Evolutionary conservation across 1,140 invertebrate genomes (phyloP).

Genomic region (Lasaia peninsularis): DNA sequence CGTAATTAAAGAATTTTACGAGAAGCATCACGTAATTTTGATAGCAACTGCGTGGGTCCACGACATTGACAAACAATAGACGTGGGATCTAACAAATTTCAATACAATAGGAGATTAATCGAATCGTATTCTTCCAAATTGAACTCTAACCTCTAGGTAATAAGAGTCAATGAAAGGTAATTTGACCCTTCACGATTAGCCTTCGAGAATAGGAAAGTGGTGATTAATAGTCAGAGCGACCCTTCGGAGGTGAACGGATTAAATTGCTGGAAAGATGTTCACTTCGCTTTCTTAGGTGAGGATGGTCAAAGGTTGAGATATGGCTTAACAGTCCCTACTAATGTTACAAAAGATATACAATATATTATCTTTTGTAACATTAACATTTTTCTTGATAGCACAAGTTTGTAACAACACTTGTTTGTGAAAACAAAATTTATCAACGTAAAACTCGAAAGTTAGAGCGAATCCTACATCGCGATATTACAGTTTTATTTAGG

Average conservation of each 20-base stretch:
- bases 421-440: no score
- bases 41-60: conserved; percentile 24
- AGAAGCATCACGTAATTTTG: conserved; percentile 5
- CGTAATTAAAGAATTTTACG: neutral
- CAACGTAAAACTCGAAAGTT: no score
- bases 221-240: neutral
- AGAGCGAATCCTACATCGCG: no score
- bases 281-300: neutral
- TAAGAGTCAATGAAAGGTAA: neutral
- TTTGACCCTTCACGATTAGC: conserved; percentile 4
- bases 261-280: neutral
- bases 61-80: conserved; percentile 36
- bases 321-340: no score
- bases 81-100: conserved; percentile 33
- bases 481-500: no score
- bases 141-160: neutral
- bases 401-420: no score
- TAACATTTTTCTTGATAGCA: no score
- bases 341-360: no score
- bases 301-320: conserved; percentile 6
- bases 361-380: no score
- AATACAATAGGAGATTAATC: conserved; percentile 24
- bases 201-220: conserved; percentile 8
- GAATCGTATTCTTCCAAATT: neutral
- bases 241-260: neutral